Conservation (phyloP, 2,113 vertebrate genomes). For the Oreochromis niloticus region DNA sequence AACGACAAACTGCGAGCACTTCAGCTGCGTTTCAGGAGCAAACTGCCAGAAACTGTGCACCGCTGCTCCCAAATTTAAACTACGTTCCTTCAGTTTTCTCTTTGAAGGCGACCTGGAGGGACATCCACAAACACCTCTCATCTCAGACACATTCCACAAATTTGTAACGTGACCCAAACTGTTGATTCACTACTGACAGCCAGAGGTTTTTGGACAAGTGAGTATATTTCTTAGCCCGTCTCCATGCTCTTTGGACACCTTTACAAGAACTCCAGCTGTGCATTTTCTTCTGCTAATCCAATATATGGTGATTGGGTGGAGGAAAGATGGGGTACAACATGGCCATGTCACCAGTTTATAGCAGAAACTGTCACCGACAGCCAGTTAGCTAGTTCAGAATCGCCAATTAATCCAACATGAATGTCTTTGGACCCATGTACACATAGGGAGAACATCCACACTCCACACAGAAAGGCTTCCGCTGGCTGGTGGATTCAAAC, state of each 20-base stretch:
- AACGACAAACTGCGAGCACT: neutral
- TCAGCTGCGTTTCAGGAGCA: neutral
- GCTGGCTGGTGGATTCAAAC: neutral
- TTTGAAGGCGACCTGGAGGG: neutral
- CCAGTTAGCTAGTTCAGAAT: rapidly evolving
- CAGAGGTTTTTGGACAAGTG: neutral
- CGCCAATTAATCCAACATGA: neutral
- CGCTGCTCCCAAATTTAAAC: neutral
- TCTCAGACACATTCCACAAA: neutral
- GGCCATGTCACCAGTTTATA: neutral
- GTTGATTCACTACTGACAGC: neutral
- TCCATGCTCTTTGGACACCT: neutral
- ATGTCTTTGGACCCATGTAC: rapidly evolving
- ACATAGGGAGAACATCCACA: neutral
- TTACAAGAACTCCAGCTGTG: neutral
- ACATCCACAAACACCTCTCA: neutral
- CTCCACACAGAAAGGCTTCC: neutral
- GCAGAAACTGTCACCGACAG: neutral
- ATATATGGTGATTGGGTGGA: neutral
- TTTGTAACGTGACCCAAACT: neutral
- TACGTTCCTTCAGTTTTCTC: neutral
- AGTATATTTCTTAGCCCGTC: neutral
- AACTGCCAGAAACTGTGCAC: neutral
- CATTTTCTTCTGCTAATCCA: rapidly evolving
- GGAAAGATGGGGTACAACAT: neutral